These are phyloP conservation scores for Rana temporaria DNA, from an alignment of 2,113 vertebrate genomes.

Conservation along the genomic window DNA sequence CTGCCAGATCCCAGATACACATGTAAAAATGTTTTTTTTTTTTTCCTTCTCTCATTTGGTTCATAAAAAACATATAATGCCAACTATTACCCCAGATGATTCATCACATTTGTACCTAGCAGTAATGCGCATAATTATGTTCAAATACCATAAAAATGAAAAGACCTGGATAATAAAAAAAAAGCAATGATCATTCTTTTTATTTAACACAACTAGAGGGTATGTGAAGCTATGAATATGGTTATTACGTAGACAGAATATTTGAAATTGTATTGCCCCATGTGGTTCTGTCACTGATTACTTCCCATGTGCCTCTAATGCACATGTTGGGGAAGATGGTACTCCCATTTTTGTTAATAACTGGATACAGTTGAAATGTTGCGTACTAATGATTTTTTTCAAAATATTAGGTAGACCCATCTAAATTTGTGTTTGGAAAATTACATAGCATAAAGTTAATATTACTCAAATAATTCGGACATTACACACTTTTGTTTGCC, in stretches of 20 bases:
- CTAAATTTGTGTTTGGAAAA: too few relatives aligned
- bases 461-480: too few relatives aligned
- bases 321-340: too few relatives aligned
- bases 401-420: too few relatives aligned
- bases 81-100: slow-evolving; percentile 7
- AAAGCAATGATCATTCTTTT: background rate
- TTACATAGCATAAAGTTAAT: too few relatives aligned
- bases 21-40: slow-evolving; percentile 4
- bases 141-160: background rate
- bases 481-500: too few relatives aligned
- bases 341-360: too few relatives aligned
- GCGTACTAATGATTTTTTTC: too few relatives aligned
- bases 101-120: slow-evolving; percentile 3
- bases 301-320: too few relatives aligned
- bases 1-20: background rate
- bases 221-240: slow-evolving; percentile 1
- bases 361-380: too few relatives aligned
- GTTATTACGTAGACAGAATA: background rate
- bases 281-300: too few relatives aligned
- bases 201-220: background rate
- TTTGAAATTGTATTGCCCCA: too few relatives aligned
- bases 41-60: background rate
- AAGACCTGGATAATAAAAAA: background rate
- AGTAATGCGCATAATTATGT: slow-evolving; percentile 26
- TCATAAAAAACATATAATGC: slow-evolving; percentile 12